Evolutionary conservation across 2,888 invertebrate genomes (phyloP), one percentile per base, ranked within the genome.

Genomic region (Carterocephalus palaemon): DNA sequence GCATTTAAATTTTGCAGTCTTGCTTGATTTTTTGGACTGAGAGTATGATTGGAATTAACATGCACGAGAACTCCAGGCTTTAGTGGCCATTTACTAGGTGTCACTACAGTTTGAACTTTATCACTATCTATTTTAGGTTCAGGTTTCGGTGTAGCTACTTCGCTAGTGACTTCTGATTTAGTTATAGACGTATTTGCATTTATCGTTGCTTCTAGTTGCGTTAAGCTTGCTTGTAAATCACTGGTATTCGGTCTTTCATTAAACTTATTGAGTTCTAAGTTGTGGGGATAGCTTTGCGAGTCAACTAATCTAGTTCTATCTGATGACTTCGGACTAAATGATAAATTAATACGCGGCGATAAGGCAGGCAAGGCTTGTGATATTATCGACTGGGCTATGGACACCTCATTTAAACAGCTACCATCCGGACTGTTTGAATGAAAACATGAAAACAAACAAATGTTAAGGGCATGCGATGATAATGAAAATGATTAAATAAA

Each of bases 1-100:
- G 10, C 37, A 13, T 16, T 26, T 15, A 17, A 2, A 24, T 37
- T 68, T 60, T 75, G 75, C 22, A 83, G 63, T 62, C 77, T 69
- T 2, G 82, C 77, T 65, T 84, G 86, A 56, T 87, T 87, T 59
- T 88, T 88, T 17, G 90, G 90, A 57, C 90, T 89, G 8, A 90
- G 66, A 58, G 92, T 93, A 73, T 94, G 93, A 72, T 93, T 91
- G 45, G 94, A 93, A 81, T 95, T 95, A 13, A 95, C 92, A 71
- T 96, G 96, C 34, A 96, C 93, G 64, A 96, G 88, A 40, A 96
- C 95, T 39, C 96, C 96, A 2, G 96, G 95, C 66, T 94, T 93
- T 48, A 95, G 79, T 4, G 96, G 96, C 96, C 96, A 96, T 69
- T 94, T 92, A 56, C 88, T 91, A 2, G 90, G 89, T 12, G 91